Conservation (phyloP, 1,140 invertebrate genomes). For the Ditylenchus dipsaci region DNA sequence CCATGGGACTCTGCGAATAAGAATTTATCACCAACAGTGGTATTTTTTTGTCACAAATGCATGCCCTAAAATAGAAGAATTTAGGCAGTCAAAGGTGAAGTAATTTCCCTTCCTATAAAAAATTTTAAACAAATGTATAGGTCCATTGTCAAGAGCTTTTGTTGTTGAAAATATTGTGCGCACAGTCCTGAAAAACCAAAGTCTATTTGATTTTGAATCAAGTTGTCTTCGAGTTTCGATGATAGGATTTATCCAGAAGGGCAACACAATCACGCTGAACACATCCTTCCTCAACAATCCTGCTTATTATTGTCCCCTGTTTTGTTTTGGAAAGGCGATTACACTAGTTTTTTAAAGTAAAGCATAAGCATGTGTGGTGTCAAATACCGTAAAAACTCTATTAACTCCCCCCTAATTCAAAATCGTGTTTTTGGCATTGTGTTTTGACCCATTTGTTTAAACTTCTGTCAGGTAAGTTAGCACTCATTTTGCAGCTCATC, state of each 20-base stretch:
- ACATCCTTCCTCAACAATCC: conserved; percentile 15
- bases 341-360: conserved; percentile 21
- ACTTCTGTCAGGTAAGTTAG: too few relatives aligned
- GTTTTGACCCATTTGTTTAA: too few relatives aligned
- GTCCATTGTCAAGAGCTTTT: background rate
- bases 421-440: too few relatives aligned
- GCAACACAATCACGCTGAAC: too few relatives aligned
- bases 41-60: conserved; percentile 4
- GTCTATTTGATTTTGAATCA: background rate
- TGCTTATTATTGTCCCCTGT: conserved; percentile 43
- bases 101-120: background rate
- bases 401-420: too few relatives aligned
- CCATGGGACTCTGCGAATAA: conserved; percentile 32
- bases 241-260: background rate
- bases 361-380: conserved; percentile 14
- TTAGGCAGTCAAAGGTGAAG: background rate
- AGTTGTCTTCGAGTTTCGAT: conserved; percentile 6
- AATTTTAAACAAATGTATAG: background rate
- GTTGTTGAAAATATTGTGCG: conserved; percentile 5
- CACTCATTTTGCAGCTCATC: too few relatives aligned
- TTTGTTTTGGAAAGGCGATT: conserved; percentile 39
- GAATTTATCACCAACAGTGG: background rate
- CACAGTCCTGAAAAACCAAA: background rate
- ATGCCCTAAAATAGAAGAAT: background rate
- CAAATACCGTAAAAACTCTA: too few relatives aligned